Conservation (phyloP, 2,113 vertebrate genomes). For the Melanostigma gelatinosum region DNA sequence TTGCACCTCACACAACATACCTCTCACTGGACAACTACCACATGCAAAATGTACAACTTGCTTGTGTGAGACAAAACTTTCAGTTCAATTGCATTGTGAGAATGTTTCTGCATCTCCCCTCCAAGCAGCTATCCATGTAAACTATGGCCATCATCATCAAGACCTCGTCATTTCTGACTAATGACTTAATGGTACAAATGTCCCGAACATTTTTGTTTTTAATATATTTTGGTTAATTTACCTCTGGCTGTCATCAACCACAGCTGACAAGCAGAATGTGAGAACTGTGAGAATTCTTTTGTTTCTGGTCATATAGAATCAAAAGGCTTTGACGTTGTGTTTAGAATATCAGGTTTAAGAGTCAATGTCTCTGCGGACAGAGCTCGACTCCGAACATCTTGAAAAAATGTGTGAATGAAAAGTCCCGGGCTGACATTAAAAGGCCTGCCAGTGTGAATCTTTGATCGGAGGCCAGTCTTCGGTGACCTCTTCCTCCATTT, state of each 20-base stretch:
- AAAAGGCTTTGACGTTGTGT: not conserved
- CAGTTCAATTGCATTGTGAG: not conserved
- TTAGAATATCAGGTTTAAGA: not conserved
- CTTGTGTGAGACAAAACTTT: not conserved
- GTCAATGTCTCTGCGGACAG: not conserved
- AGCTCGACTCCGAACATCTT: not conserved
- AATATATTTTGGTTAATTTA: not conserved
- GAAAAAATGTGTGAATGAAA: not conserved
- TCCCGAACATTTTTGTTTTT: not conserved
- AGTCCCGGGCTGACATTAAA: not conserved
- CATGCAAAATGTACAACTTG: not conserved
- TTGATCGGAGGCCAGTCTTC: slow-evolving; percentile 36
- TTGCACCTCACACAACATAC: not conserved
- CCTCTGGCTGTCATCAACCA: not conserved
- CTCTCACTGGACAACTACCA: not conserved
- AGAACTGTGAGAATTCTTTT: not conserved
- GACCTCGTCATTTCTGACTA: not conserved
- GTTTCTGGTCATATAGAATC: too few species aligned
- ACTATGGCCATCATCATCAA: not conserved
- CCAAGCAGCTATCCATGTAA: not conserved
- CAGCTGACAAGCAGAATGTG: not conserved
- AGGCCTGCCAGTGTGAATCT: slow-evolving; percentile 6
- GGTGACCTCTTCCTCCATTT: slow-evolving; percentile 38
- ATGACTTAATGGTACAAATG: not conserved
- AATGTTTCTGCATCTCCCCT: not conserved